phyloP scores from a whole-genome alignment of 1,140 invertebrate species.

The Brachionus rotundiformis region DNA sequence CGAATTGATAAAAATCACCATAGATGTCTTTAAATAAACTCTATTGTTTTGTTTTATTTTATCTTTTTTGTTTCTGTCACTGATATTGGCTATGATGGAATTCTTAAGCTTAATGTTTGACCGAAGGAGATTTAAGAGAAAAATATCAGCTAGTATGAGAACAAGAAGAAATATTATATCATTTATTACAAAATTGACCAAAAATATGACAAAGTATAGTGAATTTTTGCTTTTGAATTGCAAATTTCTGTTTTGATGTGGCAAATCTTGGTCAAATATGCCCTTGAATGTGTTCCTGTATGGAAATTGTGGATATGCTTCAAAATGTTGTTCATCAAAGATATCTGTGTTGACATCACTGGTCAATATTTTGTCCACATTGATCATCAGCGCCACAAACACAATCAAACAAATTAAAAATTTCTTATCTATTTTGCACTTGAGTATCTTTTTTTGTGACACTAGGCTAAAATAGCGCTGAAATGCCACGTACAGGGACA shows the following conservation, averaged over 20 bases:
- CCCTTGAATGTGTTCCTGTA: background rate
- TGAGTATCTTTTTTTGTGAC: background rate
- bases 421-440: background rate
- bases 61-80: background rate
- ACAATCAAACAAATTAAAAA: background rate
- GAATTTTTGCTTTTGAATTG: background rate
- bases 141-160: background rate
- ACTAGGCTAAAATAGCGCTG: background rate
- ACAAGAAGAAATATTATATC: background rate
- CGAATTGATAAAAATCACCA: background rate
- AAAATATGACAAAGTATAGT: background rate
- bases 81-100: background rate
- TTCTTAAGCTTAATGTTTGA: background rate
- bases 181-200: slow-evolving; percentile 1
- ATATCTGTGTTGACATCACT: background rate
- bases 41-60: background rate
- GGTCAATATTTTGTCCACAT: background rate
- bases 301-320: background rate
- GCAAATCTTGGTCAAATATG: background rate
- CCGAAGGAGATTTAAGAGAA: background rate
- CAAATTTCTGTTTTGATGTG: background rate
- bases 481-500: background rate
- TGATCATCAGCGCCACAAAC: background rate
- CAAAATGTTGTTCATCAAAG: background rate
- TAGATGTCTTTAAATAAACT: background rate